A percentile compares a stretch with the other conserved stretches of the same genome.
phyloP scores from a whole-genome alignment of 2,888 invertebrate genomes.

The Trachelus stipa region DNA sequence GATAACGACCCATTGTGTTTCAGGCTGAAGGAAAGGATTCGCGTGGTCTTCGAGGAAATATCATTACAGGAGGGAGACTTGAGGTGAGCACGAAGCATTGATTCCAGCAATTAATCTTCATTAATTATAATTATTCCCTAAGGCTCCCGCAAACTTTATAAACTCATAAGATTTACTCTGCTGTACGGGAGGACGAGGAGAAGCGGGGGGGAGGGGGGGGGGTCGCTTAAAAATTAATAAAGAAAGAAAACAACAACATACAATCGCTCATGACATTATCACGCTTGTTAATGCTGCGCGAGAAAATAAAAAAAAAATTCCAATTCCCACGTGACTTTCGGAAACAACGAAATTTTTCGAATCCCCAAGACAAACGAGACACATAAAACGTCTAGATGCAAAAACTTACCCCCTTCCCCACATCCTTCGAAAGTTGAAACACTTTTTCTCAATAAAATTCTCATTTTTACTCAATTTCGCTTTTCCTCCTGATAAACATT shows the following conservation, averaged over 20 bases:
- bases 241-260: neutral
- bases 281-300: neutral
- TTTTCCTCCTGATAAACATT: neutral
- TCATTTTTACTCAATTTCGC: neutral
- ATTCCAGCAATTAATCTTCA: constrained; percentile 3
- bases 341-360: neutral
- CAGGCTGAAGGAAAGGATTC: constrained; percentile 82
- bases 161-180: neutral
- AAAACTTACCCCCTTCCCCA: neutral
- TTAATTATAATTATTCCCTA: constrained; percentile 8
- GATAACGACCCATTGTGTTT: constrained; percentile 56
- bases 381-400: neutral
- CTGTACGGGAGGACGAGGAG: no score
- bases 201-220: fast-evolving
- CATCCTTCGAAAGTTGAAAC: neutral
- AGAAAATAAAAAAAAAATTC: neutral
- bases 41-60: constrained; percentile 85
- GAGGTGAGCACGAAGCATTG: constrained; percentile 70
- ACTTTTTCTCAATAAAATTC: neutral
- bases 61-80: constrained; percentile 81
- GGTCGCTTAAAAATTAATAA: neutral
- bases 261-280: neutral
- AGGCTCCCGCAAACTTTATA: neutral
- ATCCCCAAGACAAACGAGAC: neutral
- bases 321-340: neutral